Percentiles rank a stretch among this genome's conserved stretches.
phyloP scores from a whole-genome alignment of 2,113 vertebrate species.

The Perccottus glenii region DNA sequence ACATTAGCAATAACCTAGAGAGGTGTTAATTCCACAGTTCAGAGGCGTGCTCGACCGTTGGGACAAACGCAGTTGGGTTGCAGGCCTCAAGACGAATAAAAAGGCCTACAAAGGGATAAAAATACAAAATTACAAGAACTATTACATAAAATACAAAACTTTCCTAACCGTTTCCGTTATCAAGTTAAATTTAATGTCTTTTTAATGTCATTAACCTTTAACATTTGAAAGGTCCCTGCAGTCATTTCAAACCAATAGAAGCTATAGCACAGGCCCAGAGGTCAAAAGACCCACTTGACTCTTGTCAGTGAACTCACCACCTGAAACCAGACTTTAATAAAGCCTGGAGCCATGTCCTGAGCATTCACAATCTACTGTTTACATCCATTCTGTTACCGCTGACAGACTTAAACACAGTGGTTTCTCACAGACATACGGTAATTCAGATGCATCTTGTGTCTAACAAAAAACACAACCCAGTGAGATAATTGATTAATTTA shows the following conservation, averaged over 20 bases:
- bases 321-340: constrained; percentile 18
- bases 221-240: too few relatives aligned
- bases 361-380: constrained; percentile 16
- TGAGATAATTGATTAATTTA: constrained; percentile 11
- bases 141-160: too few relatives aligned
- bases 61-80: too few relatives aligned
- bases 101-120: too few relatives aligned
- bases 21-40: too few relatives aligned
- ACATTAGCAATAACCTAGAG: too few relatives aligned
- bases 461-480: constrained; percentile 17
- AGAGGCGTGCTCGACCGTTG: too few relatives aligned
- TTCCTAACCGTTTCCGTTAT: too few relatives aligned
- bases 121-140: too few relatives aligned
- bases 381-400: constrained; percentile 5
- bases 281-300: constrained; percentile 41
- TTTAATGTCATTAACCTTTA: too few relatives aligned
- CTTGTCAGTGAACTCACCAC: constrained; percentile 34
- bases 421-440: constrained; percentile 23
- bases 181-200: too few relatives aligned
- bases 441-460: constrained; percentile 1
- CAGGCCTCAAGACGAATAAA: too few relatives aligned
- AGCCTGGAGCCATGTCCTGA: constrained; percentile 43
- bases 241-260: background rate
- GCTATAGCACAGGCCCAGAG: constrained; percentile 30
- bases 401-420: constrained; percentile 4